Conservation (phyloP, 2,797 vertebrate species). For the Sylvilagus floridanus region DNA sequence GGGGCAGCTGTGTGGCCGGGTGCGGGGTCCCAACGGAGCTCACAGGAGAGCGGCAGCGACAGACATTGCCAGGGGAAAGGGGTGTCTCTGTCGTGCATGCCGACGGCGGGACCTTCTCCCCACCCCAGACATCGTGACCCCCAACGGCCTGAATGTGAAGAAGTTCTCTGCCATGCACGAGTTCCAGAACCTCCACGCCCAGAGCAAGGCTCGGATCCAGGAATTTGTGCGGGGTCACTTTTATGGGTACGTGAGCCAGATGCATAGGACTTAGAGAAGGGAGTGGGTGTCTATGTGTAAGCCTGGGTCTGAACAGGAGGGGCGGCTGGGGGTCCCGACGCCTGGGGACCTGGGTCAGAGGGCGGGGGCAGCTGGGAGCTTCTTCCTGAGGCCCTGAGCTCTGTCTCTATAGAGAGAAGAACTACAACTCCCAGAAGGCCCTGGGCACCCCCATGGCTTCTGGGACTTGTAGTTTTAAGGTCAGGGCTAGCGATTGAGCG, state of each 20-base stretch:
- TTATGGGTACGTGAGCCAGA: slow-evolving; percentile 90
- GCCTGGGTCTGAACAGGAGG: background rate
- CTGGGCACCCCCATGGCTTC: background rate
- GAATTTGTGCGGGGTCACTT: slow-evolving; percentile 97
- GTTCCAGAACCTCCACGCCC: slow-evolving; percentile 97
- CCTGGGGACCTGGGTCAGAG: background rate
- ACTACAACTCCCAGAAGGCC: background rate
- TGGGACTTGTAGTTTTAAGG: slow-evolving; percentile 21
- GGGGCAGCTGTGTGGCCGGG: background rate
- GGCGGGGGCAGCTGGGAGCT: background rate
- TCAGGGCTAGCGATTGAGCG: background rate
- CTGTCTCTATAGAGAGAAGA: background rate
- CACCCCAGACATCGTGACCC: slow-evolving; percentile 92
- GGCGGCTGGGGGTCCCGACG: too few species aligned
- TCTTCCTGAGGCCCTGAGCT: background rate
- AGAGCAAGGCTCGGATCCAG: slow-evolving; percentile 96
- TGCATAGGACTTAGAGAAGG: background rate
- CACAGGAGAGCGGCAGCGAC: background rate
- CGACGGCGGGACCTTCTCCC: background rate
- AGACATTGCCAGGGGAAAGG: background rate
- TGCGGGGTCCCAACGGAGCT: background rate
- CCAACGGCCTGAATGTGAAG: slow-evolving; percentile 96
- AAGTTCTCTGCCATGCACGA: slow-evolving; percentile 98
- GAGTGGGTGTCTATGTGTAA: background rate
- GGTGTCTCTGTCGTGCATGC: background rate